Conservation (phyloP, 2,888 invertebrate species). For the Oscheius myriophilus region DNA sequence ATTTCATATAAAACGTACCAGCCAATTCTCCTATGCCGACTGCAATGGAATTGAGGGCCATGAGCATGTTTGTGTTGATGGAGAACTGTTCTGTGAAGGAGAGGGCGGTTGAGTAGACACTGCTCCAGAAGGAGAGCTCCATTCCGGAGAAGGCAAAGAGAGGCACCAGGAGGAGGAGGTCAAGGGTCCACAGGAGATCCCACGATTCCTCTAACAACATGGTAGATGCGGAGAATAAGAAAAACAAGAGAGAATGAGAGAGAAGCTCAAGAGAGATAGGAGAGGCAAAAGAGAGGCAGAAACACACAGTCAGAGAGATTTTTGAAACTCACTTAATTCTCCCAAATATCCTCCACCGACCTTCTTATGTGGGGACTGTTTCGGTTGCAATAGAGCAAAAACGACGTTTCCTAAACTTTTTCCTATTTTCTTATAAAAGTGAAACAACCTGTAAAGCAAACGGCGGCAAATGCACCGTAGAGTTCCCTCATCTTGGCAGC, state of each 20-base stretch:
- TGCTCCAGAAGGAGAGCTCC: conserved; percentile 37
- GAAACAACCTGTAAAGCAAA: conserved; percentile 7
- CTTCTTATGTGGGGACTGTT: neutral
- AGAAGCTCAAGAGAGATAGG: too few species aligned
- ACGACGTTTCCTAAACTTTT: conserved; percentile 3
- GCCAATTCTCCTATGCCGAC: conserved; percentile 87
- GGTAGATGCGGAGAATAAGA: neutral
- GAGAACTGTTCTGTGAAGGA: conserved; percentile 83
- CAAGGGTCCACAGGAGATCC: conserved; percentile 28
- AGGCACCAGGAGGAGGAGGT: conserved; percentile 31
- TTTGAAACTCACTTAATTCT: conserved; percentile 26
- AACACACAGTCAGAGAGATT: neutral
- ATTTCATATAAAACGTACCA: too few species aligned
- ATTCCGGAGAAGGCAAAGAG: conserved; percentile 38
- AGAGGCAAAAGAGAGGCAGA: too few species aligned
- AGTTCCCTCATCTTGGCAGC: conserved; percentile 12
- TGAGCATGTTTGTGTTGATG: conserved; percentile 73
- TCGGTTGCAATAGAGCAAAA: conserved; percentile 27
- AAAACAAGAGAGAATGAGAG: too few species aligned
- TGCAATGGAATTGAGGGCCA: conserved; percentile 91
- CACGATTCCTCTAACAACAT: conserved; percentile 12
- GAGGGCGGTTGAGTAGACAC: conserved; percentile 88
- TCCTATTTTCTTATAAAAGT: too few species aligned
- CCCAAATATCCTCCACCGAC: conserved; percentile 1
- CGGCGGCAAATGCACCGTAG: conserved; percentile 22